These are phyloP conservation scores for Nyctalus aviator DNA, from an alignment of 2,797 vertebrate species.

Conservation along the genomic window DNA sequence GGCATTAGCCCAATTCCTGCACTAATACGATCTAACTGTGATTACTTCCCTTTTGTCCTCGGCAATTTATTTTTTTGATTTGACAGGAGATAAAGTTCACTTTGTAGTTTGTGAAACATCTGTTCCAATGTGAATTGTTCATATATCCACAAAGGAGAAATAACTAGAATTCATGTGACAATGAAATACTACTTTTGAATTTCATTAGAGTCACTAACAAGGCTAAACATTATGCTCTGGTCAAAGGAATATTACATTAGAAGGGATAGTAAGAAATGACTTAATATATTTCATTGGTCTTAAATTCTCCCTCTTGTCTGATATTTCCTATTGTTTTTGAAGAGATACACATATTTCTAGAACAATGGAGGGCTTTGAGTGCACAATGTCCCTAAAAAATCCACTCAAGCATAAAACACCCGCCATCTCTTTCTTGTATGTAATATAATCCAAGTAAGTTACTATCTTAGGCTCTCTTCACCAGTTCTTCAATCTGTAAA, in stretches of 20 bases:
- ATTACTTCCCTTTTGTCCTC: conserved; percentile 42
- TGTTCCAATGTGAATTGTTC: conserved; percentile 58
- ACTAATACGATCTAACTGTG: conserved; percentile 16
- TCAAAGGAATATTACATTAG: conserved; percentile 59
- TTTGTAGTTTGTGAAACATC: conserved; percentile 51
- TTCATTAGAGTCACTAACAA: conserved; percentile 65
- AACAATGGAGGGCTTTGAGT: conserved; percentile 37
- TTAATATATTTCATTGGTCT: conserved; percentile 17
- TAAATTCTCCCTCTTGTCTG: conserved; percentile 15
- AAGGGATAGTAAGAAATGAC: conserved; percentile 29
- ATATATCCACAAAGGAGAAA: conserved; percentile 44
- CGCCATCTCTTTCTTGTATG: neutral
- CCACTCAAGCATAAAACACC: conserved; percentile 22
- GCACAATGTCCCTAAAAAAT: conserved; percentile 44
- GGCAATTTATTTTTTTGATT: conserved; percentile 52
- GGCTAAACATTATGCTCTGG: conserved; percentile 32
- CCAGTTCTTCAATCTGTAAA: neutral
- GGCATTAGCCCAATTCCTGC: neutral
- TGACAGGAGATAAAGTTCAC: conserved; percentile 49
- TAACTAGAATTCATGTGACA: conserved; percentile 57
- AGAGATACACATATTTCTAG: conserved; percentile 29
- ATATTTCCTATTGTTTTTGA: conserved; percentile 38
- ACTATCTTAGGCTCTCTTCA: neutral
- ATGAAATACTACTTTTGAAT: conserved; percentile 58
- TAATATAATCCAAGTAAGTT: conserved; percentile 26